A percentile compares a stretch with the other conserved stretches of the same genome.
Evolutionary conservation across 2,113 vertebrate genomes (phyloP).

Genomic region (Vulpes lagopus): DNA sequence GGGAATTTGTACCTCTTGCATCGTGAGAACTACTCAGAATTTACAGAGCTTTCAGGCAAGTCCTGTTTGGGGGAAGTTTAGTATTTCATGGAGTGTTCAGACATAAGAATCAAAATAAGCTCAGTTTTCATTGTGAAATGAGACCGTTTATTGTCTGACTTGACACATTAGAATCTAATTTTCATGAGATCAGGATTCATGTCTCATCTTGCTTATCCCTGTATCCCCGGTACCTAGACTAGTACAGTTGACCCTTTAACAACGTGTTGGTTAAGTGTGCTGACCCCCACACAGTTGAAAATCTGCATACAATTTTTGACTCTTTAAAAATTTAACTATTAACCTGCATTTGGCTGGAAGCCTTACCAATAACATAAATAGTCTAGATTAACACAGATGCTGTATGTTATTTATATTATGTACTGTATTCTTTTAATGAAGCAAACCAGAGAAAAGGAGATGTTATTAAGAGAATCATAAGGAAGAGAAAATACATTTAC

Average conservation of each 20-base stretch:
- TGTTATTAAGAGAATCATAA: neutral
- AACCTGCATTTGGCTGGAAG: neutral
- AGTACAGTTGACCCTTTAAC: neutral
- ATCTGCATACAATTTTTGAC: neutral
- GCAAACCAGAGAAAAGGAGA: neutral
- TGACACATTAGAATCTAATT: neutral
- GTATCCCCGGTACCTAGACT: neutral
- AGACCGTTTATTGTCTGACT: neutral
- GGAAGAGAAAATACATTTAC: neutral
- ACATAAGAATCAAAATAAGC: conserved; percentile 50
- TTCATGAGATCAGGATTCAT: neutral
- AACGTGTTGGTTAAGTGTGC: neutral
- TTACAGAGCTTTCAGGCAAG: neutral
- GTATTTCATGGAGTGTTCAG: conserved; percentile 42
- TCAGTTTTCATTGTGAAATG: conserved; percentile 57
- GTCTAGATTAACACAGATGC: neutral
- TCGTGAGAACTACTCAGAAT: neutral
- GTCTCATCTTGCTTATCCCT: neutral
- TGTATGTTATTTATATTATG: neutral
- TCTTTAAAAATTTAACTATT: neutral
- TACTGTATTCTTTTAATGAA: neutral
- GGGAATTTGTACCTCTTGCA: neutral
- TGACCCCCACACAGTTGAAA: neutral
- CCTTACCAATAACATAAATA: neutral
- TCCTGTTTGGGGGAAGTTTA: neutral